Percentiles rank a stretch among this genome's conserved stretches.
Evolutionary conservation across 2,888 invertebrate genomes (phyloP).

Genomic region (Ophion ventricosus): DNA sequence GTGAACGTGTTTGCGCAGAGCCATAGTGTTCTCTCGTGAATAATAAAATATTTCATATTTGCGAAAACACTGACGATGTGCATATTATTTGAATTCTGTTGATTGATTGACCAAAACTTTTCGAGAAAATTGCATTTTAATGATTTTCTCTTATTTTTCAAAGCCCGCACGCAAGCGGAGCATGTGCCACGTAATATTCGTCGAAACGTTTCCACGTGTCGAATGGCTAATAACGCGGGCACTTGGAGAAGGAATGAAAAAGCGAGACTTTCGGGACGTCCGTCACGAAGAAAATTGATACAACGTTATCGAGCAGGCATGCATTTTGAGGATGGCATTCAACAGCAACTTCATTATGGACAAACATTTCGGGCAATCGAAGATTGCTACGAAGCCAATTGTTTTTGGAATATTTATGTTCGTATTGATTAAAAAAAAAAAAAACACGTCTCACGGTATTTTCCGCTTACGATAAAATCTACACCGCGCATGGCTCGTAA

Average conservation of each 20-base stretch:
- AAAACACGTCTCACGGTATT: not conserved
- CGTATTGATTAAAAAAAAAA: not conserved
- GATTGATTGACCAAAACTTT: constrained; percentile 19
- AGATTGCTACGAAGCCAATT: not conserved
- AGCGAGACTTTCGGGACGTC: not conserved
- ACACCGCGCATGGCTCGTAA: constrained; percentile 25
- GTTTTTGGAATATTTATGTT: not conserved
- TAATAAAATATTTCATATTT: constrained; percentile 10
- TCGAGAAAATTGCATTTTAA: constrained; percentile 35
- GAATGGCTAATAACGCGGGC: not conserved
- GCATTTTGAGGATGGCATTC: no score
- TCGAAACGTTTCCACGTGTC: constrained; percentile 13
- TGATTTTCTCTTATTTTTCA: constrained; percentile 1
- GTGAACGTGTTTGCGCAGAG: not conserved
- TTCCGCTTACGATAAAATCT: not conserved
- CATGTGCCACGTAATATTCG: not conserved
- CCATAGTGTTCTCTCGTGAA: not conserved
- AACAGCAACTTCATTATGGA: no score
- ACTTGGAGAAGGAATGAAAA: not conserved
- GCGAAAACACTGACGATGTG: constrained; percentile 10
- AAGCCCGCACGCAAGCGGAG: constrained; percentile 21
- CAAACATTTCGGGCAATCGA: not conserved
- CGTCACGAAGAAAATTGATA: not conserved
- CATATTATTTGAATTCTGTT: constrained; percentile 19
- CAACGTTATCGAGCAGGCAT: no score